Conservation (phyloP, 2,888 invertebrate genomes). For the Prosopocoilus inquinatus region DNA sequence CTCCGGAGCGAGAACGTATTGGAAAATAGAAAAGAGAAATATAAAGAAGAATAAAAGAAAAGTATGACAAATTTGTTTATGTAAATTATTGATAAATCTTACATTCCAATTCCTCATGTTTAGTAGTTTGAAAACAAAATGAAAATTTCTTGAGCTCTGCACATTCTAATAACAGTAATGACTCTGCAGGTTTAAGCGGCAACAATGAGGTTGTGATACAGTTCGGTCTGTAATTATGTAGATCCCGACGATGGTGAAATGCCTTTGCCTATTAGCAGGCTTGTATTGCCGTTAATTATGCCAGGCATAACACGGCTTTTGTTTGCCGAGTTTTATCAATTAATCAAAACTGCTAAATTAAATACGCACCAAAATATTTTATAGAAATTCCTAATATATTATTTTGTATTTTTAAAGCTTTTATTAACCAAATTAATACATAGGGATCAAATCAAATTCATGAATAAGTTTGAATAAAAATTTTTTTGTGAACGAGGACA, state of each 20-base stretch:
- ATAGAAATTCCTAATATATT: constrained; percentile 13
- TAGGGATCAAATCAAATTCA: no score
- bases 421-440: no score
- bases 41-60: no score
- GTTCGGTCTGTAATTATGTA: constrained; percentile 33
- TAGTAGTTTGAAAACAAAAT: no score
- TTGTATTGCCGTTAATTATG: neutral
- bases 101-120: no score
- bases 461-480: no score
- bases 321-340: constrained; percentile 12
- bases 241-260: constrained; percentile 25
- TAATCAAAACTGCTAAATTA: constrained; percentile 5
- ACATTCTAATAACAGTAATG: constrained; percentile 32
- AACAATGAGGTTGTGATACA: constrained; percentile 37
- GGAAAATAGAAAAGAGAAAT: no score
- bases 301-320: constrained; percentile 7
- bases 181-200: constrained; percentile 33
- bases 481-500: no score
- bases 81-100: no score
- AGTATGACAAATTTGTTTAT: no score
- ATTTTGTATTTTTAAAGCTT: no score
- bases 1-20: no score
- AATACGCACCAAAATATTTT: neutral
- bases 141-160: neutral
- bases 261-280: neutral